phyloP scores from a whole-genome alignment of 2,888 invertebrate genomes.

The Griposia aprilina region DNA sequence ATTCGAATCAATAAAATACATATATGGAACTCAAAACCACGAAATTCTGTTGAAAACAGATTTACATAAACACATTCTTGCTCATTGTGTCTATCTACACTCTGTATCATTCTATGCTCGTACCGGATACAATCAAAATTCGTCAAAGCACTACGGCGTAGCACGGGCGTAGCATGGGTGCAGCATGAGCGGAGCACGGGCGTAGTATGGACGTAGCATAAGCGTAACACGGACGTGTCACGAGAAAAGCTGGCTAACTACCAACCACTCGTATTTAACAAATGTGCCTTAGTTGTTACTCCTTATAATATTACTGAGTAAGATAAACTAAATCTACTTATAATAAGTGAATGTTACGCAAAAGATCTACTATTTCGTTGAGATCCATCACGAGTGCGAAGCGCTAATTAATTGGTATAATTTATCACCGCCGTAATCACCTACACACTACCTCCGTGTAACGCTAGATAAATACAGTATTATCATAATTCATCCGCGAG shows the following conservation, averaged over 20 bases:
- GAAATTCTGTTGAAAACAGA: neutral
- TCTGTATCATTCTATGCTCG: neutral
- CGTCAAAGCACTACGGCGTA: conserved; percentile 26
- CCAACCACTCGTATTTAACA: neutral
- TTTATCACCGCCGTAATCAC: conserved; percentile 69
- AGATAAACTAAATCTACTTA: conserved; percentile 13
- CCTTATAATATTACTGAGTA: neutral
- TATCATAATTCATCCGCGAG: conserved; percentile 52
- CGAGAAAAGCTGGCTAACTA: neutral
- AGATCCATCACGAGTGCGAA: conserved; percentile 62
- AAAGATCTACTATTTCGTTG: conserved; percentile 25
- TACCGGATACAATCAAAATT: neutral
- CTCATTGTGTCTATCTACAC: neutral
- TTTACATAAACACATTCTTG: neutral
- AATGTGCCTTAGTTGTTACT: neutral
- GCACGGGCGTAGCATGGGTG: neutral
- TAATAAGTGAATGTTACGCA: neutral
- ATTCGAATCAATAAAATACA: conserved; percentile 11
- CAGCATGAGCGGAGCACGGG: neutral
- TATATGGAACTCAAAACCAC: neutral
- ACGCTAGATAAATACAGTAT: conserved; percentile 55
- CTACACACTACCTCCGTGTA: conserved; percentile 38
- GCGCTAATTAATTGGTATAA: conserved; percentile 75
- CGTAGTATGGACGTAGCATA: neutral
- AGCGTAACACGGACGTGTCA: neutral